phyloP scores from a whole-genome alignment of 1,140 invertebrate genomes.

The Zelostemma sp. region DNA sequence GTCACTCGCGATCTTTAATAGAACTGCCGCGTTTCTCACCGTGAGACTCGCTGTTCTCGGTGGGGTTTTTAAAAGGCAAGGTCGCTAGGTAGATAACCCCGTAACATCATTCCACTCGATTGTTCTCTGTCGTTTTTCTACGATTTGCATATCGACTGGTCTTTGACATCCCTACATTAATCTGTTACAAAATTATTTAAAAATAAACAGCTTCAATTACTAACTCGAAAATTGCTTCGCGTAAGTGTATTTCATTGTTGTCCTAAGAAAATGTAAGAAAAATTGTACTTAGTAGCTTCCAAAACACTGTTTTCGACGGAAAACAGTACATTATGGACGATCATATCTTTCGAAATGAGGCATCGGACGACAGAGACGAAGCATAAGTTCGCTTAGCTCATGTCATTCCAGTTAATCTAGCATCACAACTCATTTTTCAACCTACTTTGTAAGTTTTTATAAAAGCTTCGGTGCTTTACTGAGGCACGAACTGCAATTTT shows the following conservation, averaged over 20 bases:
- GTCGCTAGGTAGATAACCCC: slow-evolving; percentile 60
- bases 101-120: slow-evolving; percentile 40
- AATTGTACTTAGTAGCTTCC: too few species aligned
- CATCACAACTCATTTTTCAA: slow-evolving; percentile 2
- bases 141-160: neutral
- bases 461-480: neutral
- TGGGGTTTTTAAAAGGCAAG: slow-evolving; percentile 56
- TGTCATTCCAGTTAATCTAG: slow-evolving; percentile 2
- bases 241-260: too few species aligned
- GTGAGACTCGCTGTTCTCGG: slow-evolving; percentile 34
- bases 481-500: too few species aligned
- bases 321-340: too few species aligned
- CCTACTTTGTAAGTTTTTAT: neutral
- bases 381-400: neutral
- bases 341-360: neutral
- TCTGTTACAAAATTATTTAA: too few species aligned
- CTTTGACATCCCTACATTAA: too few species aligned
- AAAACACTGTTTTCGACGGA: too few species aligned
- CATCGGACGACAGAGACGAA: neutral
- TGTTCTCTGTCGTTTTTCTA: slow-evolving; percentile 12
- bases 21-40: slow-evolving; percentile 52
- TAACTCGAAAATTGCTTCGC: too few species aligned
- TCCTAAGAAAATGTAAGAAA: too few species aligned
- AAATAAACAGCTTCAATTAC: too few species aligned
- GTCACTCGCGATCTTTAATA: slow-evolving; percentile 51